A percentile compares a stretch with the other conserved stretches of the same genome.
Conservation (phyloP, 2,888 invertebrate genomes). For the Cosmorhoe ocellata region DNA sequence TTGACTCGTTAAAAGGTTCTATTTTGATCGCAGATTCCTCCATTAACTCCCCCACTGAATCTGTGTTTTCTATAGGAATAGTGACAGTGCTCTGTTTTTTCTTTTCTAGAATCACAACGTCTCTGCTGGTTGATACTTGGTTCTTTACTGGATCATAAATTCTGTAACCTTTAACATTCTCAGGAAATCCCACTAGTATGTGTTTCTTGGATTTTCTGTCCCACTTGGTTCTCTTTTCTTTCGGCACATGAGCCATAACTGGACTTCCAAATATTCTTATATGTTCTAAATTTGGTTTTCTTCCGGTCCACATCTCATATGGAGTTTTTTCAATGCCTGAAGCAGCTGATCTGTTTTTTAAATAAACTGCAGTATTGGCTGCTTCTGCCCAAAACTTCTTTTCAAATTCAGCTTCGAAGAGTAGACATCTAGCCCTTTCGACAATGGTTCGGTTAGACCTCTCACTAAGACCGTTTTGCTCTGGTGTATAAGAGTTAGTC, state of each 20-base stretch:
- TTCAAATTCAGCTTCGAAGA: background rate
- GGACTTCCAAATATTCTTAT: background rate
- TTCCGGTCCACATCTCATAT: background rate
- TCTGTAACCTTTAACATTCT: background rate
- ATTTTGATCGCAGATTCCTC: too few relatives aligned
- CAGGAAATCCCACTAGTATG: background rate
- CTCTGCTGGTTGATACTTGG: background rate
- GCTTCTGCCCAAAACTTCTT: background rate
- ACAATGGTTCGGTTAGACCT: background rate
- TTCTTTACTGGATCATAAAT: background rate
- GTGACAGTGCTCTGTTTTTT: too few relatives aligned
- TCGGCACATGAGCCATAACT: background rate
- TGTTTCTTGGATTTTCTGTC: background rate
- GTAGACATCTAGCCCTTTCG: constrained; percentile 9
- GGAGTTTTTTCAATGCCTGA: background rate
- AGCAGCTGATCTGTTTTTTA: background rate
- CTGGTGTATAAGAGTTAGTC: background rate
- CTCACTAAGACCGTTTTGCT: background rate
- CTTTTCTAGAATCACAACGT: too few relatives aligned
- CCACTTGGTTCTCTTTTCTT: background rate
- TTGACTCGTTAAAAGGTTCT: too few relatives aligned
- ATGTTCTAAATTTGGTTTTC: background rate
- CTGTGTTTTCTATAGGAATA: too few relatives aligned
- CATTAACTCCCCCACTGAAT: too few relatives aligned
- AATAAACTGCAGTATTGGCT: background rate